These are phyloP conservation scores for Peromyscus leucopus DNA, from an alignment of 2,113 vertebrate species.

Conservation along the genomic window DNA sequence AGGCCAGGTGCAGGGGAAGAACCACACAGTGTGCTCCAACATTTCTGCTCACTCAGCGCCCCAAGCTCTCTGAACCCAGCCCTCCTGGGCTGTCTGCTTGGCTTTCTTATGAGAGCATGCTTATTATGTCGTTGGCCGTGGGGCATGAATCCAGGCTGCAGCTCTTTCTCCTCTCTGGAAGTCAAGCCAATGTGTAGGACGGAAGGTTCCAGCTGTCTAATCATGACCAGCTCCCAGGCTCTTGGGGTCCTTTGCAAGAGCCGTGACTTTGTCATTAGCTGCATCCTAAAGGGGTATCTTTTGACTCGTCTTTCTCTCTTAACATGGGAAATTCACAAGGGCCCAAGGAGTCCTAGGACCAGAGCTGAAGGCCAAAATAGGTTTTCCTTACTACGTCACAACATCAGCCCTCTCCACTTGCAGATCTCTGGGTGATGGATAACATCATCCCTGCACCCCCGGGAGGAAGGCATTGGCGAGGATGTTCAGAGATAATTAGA, in stretches of 20 bases:
- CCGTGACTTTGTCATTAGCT: neutral
- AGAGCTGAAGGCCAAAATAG: neutral
- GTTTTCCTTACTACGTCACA: neutral
- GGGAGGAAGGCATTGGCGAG: neutral
- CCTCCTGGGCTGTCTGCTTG: no score
- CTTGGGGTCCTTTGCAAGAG: neutral
- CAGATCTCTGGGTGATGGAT: accelerated
- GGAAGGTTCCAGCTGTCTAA: neutral
- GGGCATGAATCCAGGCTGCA: neutral
- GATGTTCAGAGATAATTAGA: constrained; percentile 10
- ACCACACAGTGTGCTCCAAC: accelerated
- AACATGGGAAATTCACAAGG: neutral
- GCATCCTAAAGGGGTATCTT: neutral
- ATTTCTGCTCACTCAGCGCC: neutral
- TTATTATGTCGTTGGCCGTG: neutral
- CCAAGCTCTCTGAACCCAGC: neutral
- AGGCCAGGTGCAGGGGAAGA: neutral
- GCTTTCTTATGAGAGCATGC: neutral
- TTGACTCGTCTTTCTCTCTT: neutral
- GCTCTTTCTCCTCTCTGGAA: neutral
- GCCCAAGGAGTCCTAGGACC: neutral
- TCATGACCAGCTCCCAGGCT: neutral
- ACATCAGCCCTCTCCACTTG: neutral
- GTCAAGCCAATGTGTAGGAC: neutral
- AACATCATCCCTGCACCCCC: neutral